Base-by-base conservation (phyloP, 2,797 vertebrate genomes). In the Pyrocephalus nanus region DNA sequence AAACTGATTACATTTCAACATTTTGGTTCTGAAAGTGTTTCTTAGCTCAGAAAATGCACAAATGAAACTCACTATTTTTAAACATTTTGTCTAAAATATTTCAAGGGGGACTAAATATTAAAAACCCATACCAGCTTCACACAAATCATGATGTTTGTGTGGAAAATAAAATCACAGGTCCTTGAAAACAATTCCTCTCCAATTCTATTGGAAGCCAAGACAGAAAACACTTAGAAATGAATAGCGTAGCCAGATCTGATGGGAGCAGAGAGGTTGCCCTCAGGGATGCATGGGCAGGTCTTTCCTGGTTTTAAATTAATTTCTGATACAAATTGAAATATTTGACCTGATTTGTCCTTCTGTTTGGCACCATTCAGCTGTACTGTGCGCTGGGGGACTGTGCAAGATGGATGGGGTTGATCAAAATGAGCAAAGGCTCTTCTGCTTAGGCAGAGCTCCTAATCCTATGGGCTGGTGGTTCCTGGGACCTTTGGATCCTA, bases 291-390 rank as follows among this genome's bases (percentile, higher is more conserved):
- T 0, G 0, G 92, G 30, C 65, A 84, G 58, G 16, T 36, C 21
- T 78, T 84, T 86, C 19, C 13, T 90, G 67, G 69, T 93, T 36
- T 93, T 22, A 84, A 88, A 83, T 70, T 9, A 80, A 67, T 90
- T 93, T 91, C 76, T 84, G 62, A 82, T 88, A 89, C 93, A 88
- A 90, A 88, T 88, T 90, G 69, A 88, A 95, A 88, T 62, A 58
- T 90, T 95, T 94, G 88, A 81, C 43, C 64, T 1, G 2, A 72
- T 92, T 90, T 90, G 87, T 27, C 72, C 82, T 84, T 80, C 42
- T 61, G 14, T 36, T 60, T 5, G 12, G 42, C 58, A 73, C 73
- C 62, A 92, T 60, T 47, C 65, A 74, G 65, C 21, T 53, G 38
- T 64, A 51, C 61, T 80, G 53, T 0, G 10, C 3, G 2, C 43